A percentile compares a stretch with the other conserved stretches of the same genome.
These are phyloP conservation scores for Ceyx cyanopectus DNA, from an alignment of 2,113 vertebrate genomes.

Conservation along the genomic window DNA sequence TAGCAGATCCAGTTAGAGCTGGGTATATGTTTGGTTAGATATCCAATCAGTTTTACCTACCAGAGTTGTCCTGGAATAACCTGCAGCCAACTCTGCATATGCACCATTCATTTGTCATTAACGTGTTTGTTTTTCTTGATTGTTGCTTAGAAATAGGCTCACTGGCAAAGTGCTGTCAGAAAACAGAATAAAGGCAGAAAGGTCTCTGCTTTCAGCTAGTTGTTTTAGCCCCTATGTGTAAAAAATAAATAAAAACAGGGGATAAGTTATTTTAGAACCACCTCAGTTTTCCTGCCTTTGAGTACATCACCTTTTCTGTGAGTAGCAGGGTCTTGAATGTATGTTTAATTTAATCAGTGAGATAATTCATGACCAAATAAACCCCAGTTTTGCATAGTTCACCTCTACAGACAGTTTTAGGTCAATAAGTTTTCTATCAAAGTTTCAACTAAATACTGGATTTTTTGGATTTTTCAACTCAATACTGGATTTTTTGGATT, in stretches of 20 bases:
- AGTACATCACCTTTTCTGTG: background rate
- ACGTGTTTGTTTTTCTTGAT: background rate
- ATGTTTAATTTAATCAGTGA: background rate
- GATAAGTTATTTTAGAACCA: background rate
- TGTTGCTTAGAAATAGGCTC: background rate
- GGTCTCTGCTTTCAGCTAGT: background rate
- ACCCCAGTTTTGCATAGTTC: background rate
- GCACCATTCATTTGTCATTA: background rate
- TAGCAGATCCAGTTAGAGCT: too few species aligned
- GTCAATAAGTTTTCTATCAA: background rate
- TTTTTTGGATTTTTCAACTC: background rate
- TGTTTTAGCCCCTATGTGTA: background rate
- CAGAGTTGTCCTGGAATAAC: background rate
- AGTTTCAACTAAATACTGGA: background rate
- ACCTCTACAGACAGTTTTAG: background rate
- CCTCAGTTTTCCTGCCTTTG: background rate
- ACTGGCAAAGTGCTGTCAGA: background rate
- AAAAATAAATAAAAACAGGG: background rate
- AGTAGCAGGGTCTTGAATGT: background rate
- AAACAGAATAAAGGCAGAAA: background rate
- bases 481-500: background rate
- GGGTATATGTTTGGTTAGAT: too few species aligned
- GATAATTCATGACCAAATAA: background rate
- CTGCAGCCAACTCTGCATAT: accelerated
- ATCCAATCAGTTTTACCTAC: background rate